Evolutionary conservation across 2,888 invertebrate genomes (phyloP).

Genomic region (Tribolium freemani): DNA sequence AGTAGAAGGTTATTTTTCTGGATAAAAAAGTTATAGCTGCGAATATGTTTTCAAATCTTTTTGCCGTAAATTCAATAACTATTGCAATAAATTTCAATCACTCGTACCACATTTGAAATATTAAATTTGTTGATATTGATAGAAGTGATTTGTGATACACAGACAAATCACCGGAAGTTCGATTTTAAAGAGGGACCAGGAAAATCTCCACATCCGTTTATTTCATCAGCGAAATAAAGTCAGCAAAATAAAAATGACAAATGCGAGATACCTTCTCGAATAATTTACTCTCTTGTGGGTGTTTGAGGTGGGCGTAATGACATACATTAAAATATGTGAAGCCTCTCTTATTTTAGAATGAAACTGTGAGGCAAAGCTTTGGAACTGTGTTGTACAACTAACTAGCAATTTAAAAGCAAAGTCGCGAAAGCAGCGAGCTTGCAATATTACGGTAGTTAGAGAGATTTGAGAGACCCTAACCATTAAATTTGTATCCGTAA

Average conservation of each 20-base stretch:
- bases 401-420: conserved; percentile 38
- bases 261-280: background rate
- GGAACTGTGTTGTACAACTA: conserved; percentile 25
- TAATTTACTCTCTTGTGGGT: background rate
- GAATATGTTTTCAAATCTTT: background rate
- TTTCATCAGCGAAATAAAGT: background rate
- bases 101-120: conserved; percentile 9
- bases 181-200: conserved; percentile 4
- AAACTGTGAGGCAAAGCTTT: background rate
- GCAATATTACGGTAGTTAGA: conserved; percentile 28
- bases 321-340: background rate
- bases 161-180: conserved; percentile 11
- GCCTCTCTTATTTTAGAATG: background rate
- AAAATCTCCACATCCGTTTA: conserved; percentile 8
- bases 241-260: background rate
- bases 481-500: conserved; percentile 35
- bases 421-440: conserved; percentile 20
- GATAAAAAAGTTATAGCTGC: too few relatives aligned
- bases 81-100: conserved; percentile 9
- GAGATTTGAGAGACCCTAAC: conserved; percentile 26
- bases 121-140: conserved; percentile 25
- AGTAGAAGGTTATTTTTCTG: too few relatives aligned
- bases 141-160: conserved; percentile 10
- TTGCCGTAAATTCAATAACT: background rate
- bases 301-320: background rate